Evolutionary conservation across 2,888 invertebrate genomes (phyloP).

Genomic region (Spilarctia lutea): DNA sequence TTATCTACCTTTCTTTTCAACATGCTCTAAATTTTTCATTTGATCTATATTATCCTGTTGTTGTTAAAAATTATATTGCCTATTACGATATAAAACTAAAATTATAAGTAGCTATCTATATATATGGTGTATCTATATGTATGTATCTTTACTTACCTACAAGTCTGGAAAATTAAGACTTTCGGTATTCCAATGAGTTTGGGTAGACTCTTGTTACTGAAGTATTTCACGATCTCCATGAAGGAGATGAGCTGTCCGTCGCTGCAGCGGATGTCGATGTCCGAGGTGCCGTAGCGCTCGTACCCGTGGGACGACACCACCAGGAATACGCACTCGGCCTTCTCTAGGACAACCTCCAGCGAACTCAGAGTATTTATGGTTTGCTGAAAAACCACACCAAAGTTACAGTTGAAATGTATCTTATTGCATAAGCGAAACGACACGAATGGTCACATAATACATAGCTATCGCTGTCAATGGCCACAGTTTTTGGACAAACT

Average conservation of each 20-base stretch:
- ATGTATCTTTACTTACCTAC: conserved; percentile 76
- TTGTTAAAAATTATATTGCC: too few relatives aligned
- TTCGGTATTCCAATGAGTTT: conserved; percentile 88
- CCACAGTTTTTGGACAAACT: too few relatives aligned
- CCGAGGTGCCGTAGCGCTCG: conserved; percentile 71
- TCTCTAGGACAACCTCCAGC: conserved; percentile 69
- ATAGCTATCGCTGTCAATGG: too few relatives aligned
- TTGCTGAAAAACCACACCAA: conserved; percentile 52
- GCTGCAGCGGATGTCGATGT: conserved; percentile 86
- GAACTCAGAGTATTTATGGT: conserved; percentile 74
- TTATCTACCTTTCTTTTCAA: too few relatives aligned
- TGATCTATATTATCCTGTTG: too few relatives aligned
- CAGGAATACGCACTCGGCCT: conserved; percentile 88
- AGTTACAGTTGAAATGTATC: neutral
- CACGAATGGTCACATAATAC: too few relatives aligned
- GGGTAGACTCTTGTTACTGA: conserved; percentile 85
- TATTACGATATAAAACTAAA: too few relatives aligned
- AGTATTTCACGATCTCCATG: conserved; percentile 86
- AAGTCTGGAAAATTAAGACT: conserved; percentile 91
- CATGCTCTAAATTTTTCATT: too few relatives aligned
- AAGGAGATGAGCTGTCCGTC: conserved; percentile 85
- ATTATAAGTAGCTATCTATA: too few relatives aligned
- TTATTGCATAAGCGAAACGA: too few relatives aligned
- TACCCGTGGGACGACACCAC: conserved; percentile 90
- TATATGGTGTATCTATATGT: too few relatives aligned